These are phyloP conservation scores for Manduca sexta DNA, from an alignment of 1,140 invertebrate species.

Conservation along the genomic window DNA sequence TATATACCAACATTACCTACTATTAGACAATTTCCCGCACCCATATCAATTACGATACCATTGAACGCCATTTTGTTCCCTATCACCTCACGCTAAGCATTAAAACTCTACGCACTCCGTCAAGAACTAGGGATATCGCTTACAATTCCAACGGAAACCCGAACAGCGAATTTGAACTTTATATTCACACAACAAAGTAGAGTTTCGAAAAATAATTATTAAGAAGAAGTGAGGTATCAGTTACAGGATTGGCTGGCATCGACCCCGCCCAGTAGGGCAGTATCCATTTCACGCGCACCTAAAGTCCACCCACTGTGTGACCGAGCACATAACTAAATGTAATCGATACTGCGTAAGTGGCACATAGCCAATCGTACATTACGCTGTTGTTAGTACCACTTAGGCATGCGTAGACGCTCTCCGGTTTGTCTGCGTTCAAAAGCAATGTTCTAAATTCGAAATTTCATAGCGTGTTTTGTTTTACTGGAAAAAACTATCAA, in stretches of 20 bases:
- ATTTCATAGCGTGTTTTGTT: constrained; percentile 7
- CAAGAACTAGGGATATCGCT: constrained; percentile 60
- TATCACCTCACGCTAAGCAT: constrained; percentile 18
- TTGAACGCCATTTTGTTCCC: constrained; percentile 14
- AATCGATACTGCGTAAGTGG: constrained; percentile 20
- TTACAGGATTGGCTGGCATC: constrained; percentile 64
- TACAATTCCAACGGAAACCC: constrained; percentile 32
- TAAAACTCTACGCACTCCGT: constrained; percentile 11
- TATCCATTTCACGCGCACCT: constrained; percentile 47
- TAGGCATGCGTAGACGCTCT: constrained; percentile 7
- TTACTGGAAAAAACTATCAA: too few species aligned
- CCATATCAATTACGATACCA: constrained; percentile 51
- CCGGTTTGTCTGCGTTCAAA: too few species aligned
- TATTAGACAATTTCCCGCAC: constrained; percentile 5
- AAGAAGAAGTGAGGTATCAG: constrained; percentile 62
- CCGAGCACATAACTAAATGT: constrained; percentile 21
- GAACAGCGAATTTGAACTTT: constrained; percentile 25
- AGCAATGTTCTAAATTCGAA: constrained; percentile 1
- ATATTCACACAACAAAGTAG: constrained; percentile 12
- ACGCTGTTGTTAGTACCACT: neutral
- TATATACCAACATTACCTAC: too few species aligned
- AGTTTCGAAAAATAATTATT: constrained; percentile 19
- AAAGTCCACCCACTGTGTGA: constrained; percentile 36
- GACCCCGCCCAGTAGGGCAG: constrained; percentile 52
- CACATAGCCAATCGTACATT: constrained; percentile 22